Evolutionary conservation across 2,113 vertebrate species (phyloP), one percentile per base, ranked within the genome.

Genomic region (Thamnaconus septentrionalis): DNA sequence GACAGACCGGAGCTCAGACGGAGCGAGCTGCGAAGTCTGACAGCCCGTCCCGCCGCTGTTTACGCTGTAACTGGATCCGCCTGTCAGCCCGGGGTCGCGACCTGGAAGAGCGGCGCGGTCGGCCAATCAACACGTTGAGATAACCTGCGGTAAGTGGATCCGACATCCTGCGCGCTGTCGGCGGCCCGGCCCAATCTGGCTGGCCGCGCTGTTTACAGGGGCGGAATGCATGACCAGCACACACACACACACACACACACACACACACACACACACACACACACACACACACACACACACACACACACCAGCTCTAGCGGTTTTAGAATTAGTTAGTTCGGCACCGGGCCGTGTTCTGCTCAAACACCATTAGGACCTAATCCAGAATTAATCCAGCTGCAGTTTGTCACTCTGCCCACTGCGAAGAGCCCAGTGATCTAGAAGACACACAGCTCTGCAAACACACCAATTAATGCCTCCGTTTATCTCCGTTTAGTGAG

Each of bases 121-220:
- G 7, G 64, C 75, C 69, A 72, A 71, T 83, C 76, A 10, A 75
- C 81, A 76, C 66, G 7, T 66, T 3, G 60, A 8, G 54, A 76
- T 53, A 76, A 80, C 71, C 52, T 9, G 58, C 67, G 5, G 61
- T 72, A 79, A 90, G 75, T 81, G 83, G 78, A 80, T 61, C 60
- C 9, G 82, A 83, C 81, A 72, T 41, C 66, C 53, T 58, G 9
- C 11, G 8, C 49, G n/a, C 76, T 70, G 72, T 69, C 51, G 51
- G 81, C 65, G 43, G 65, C 64, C 56, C 51, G 46, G 70, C 69
- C 71, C 12, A 78, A 76, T 71, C 69, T 8, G 50, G 69, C 72
- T 80, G 74, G 64, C 78, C 80, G 72, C 7, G 4, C 11, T 80
- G 78, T 85, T 89, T 89, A 78, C 76, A 76, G 72, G 70, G 74